A percentile compares a stretch with the other conserved stretches of the same genome.
These are phyloP conservation scores for Acanthurus leucopareius DNA, from an alignment of 2,797 vertebrate species.

Conservation along the genomic window DNA sequence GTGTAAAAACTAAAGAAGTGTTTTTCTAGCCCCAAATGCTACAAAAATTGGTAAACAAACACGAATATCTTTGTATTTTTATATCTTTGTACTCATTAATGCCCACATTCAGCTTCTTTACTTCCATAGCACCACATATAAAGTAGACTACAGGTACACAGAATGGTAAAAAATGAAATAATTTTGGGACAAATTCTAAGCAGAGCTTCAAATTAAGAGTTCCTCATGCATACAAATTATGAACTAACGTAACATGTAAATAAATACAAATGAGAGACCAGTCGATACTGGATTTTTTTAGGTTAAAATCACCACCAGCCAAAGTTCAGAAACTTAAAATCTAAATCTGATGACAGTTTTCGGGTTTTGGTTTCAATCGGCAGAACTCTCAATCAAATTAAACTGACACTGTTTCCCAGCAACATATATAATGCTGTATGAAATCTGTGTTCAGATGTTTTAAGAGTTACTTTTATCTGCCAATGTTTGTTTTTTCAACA, in stretches of 20 bases:
- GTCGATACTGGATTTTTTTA: too few species aligned
- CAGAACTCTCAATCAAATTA: background rate
- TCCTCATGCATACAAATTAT: too few species aligned
- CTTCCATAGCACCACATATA: background rate
- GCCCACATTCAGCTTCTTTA: conserved; percentile 14
- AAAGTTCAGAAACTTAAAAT: background rate
- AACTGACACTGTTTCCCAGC: background rate
- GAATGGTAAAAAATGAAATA: background rate
- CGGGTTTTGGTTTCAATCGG: background rate
- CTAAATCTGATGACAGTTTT: background rate
- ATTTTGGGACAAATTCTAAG: background rate
- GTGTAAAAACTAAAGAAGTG: background rate
- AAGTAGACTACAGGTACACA: background rate
- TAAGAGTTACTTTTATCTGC: background rate
- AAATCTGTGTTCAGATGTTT: background rate
- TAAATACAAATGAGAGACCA: too few species aligned
- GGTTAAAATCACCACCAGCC: background rate
- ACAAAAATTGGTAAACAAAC: too few species aligned
- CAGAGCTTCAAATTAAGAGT: background rate
- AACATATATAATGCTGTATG: background rate
- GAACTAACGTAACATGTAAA: too few species aligned
- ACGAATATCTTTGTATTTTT: background rate
- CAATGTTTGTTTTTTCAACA: background rate
- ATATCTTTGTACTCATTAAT: conserved; percentile 13
- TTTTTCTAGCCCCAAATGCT: background rate